Evolutionary conservation across 2,113 vertebrate genomes (phyloP), one percentile per base, ranked within the genome.

Genomic region (Sinosuthora webbiana): DNA sequence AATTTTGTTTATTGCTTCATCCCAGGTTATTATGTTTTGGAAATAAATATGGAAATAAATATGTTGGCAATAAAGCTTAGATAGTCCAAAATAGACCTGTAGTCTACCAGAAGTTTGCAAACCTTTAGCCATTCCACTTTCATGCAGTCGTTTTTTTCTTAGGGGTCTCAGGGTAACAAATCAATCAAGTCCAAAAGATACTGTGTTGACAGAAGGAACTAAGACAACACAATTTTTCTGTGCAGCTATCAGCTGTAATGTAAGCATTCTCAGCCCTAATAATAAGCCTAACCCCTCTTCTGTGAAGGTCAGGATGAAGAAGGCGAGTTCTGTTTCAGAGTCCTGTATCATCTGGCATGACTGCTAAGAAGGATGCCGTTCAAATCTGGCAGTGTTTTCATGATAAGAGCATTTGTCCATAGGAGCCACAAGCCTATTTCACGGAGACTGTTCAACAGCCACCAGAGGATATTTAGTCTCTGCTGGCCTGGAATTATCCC

Each of bases 391-490:
- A 90, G 56, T 74, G 76, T 77, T 90, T 81, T 57, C 93, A 75
- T 90, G 92, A 93, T 93, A 86, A 93, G 69, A 95, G 65, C 90
- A 73, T 96, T 93, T 96, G 85, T 94, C 93, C 88, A 22, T 64
- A 76, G 75, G 64, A 96, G 83, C 49, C 76, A 90, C 93, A 93
- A 97, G 64, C 92, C 77, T 96, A 55, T 96, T 96, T 96, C 93
- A 92, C 6, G 8, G 85, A 92, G 83, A 28, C 75, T 90, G 56
- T 63, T 90, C 82, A 94, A 82, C 56, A 88, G 68, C 63, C 60
- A 96, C 73, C 52, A 60, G 83, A 89, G 83, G 77, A 83, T 93
- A 71, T 92, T 92, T 89, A 92, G 83, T 92, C 73, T 96, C 64
- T 94, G 76, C 65, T 92, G 80, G 18, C 53, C 87, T 87, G 90